Percentiles rank a stretch among this genome's conserved stretches.
Evolutionary conservation across 2,113 vertebrate species (phyloP).

Genomic region (Bucco capensis): DNA sequence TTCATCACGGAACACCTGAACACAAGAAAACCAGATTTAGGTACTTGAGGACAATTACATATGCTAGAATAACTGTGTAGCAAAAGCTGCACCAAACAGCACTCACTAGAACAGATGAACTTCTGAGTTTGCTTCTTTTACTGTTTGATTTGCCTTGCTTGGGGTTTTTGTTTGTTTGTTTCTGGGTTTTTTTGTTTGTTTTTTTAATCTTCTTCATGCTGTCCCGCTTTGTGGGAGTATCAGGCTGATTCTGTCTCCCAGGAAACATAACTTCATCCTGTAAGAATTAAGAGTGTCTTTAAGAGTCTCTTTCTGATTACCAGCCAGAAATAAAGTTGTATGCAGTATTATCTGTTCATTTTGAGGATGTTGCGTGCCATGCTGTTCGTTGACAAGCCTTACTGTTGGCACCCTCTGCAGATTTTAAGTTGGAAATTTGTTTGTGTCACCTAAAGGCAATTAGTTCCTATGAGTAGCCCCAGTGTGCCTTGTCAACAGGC

Average conservation of each 20-base stretch:
- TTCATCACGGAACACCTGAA: background rate
- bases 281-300: background rate
- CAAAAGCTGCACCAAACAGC: background rate
- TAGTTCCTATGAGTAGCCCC: background rate
- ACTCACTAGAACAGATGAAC: background rate
- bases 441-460: background rate
- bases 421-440: background rate
- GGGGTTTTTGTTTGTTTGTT: background rate
- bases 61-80: background rate
- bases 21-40: background rate
- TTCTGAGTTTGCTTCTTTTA: background rate
- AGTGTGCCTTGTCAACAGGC: background rate
- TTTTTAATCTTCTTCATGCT: background rate
- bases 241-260: background rate
- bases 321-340: background rate
- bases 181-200: background rate
- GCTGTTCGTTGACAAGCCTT: background rate
- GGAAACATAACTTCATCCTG: background rate
- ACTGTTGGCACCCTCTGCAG: background rate
- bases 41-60: background rate
- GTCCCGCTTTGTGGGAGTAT: fast-evolving
- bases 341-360: background rate
- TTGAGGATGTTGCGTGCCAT: background rate
- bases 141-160: background rate
- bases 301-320: background rate